These are phyloP conservation scores for Naso thynnoides DNA, from an alignment of 2,797 vertebrate species.

Conservation along the genomic window DNA sequence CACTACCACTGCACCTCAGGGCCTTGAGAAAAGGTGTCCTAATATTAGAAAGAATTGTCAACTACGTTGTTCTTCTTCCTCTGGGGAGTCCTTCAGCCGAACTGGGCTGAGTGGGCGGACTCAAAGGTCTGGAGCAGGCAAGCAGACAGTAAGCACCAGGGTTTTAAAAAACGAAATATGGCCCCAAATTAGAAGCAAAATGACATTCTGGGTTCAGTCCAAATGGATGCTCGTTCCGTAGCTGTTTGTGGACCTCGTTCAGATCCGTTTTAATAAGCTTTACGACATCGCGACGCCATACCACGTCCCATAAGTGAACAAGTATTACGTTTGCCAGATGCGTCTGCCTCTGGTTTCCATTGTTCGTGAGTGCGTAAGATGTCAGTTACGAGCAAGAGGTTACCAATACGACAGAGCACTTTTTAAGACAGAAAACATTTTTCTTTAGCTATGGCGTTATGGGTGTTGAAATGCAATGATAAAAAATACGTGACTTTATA, in stretches of 20 bases:
- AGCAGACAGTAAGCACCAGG: too few species aligned
- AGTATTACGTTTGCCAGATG: slow-evolving; percentile 10
- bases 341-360: slow-evolving; percentile 20
- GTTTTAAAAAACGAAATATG: too few species aligned
- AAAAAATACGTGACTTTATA: background rate
- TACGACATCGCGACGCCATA: slow-evolving; percentile 4
- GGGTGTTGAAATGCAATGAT: background rate
- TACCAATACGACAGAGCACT: background rate
- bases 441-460: background rate
- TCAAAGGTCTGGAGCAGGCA: too few species aligned
- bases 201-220: background rate
- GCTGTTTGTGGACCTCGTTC: slow-evolving; percentile 10
- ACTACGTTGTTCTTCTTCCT: too few species aligned
- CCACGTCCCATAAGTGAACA: background rate
- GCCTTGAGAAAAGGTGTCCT: background rate
- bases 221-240: background rate
- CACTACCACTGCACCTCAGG: background rate
- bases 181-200: too few species aligned
- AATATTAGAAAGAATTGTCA: too few species aligned
- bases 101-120: too few species aligned
- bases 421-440: background rate
- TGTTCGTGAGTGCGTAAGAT: slow-evolving; percentile 24
- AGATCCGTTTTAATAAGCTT: slow-evolving; percentile 25
- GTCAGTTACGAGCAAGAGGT: background rate
- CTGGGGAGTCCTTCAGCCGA: too few species aligned